Percentiles rank a stretch among this genome's conserved stretches.
phyloP scores from a whole-genome alignment of 2,888 invertebrate genomes.

The Cantharis lateralis region DNA sequence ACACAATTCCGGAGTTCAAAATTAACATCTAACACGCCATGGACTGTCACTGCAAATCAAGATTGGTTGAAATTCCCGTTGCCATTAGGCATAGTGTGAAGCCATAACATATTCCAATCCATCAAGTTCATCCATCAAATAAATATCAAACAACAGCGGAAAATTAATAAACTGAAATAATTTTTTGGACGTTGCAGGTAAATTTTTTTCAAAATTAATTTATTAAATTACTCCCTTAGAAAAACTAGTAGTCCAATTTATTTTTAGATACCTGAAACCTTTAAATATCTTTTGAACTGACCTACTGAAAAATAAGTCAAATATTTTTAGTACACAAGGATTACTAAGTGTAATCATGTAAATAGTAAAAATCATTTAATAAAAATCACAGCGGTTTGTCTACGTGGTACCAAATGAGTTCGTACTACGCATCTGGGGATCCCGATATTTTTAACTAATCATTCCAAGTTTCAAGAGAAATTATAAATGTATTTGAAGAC shows the following conservation, averaged over 20 bases:
- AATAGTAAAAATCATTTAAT: background rate
- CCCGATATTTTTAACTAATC: background rate
- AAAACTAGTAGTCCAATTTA: background rate
- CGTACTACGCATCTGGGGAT: background rate
- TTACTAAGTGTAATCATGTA: background rate
- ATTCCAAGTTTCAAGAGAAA: background rate
- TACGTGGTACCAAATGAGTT: background rate
- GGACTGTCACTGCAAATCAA: background rate
- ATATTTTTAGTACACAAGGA: constrained; percentile 3
- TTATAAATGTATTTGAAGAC: background rate
- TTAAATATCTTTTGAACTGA: background rate
- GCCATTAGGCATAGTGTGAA: background rate
- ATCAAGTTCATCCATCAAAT: background rate
- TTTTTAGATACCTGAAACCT: background rate
- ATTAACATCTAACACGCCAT: too few relatives aligned
- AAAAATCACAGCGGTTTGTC: background rate
- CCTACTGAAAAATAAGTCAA: constrained; percentile 9
- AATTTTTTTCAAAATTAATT: background rate
- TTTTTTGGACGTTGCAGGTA: background rate
- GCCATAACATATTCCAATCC: too few relatives aligned
- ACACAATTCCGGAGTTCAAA: background rate
- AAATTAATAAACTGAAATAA: background rate
- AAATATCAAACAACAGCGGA: background rate
- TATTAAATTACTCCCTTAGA: background rate
- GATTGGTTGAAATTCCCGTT: background rate